These are phyloP conservation scores for Hirundo rustica DNA, from an alignment of 2,797 vertebrate genomes.

Conservation along the genomic window DNA sequence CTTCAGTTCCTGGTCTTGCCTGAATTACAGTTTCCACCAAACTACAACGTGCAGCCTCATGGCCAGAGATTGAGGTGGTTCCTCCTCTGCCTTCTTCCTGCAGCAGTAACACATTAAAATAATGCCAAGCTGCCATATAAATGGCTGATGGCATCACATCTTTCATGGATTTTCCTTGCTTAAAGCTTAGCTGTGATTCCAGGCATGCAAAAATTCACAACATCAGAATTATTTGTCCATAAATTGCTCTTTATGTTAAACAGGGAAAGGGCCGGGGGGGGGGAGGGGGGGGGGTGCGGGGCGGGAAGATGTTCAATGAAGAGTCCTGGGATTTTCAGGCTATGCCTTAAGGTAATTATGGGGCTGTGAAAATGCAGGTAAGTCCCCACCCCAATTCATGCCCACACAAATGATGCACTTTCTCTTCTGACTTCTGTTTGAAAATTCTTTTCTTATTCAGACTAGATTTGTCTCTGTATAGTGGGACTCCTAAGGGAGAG, in stretches of 20 bases:
- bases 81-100: background rate
- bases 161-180: conserved; percentile 22
- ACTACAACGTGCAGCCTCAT: accelerated
- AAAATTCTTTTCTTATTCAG: background rate
- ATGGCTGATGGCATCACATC: background rate
- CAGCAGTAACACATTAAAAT: background rate
- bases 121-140: background rate
- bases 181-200: conserved; percentile 30
- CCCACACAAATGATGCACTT: background rate
- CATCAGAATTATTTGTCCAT: background rate
- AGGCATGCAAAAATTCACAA: conserved; percentile 17
- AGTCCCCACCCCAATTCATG: background rate
- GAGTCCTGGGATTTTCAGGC: background rate
- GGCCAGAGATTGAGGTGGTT: background rate
- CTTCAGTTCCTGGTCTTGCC: background rate
- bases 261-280: background rate
- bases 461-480: background rate
- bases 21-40: background rate
- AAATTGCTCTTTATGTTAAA: conserved; percentile 52
- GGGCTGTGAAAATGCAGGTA: background rate
- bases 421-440: background rate
- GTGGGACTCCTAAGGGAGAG: background rate
- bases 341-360: background rate
- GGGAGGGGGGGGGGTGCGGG: accelerated
- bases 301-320: background rate